A percentile compares a stretch with the other conserved stretches of the same genome.
Conservation (phyloP, 2,113 vertebrate species). For the Macrotis lagotis region DNA sequence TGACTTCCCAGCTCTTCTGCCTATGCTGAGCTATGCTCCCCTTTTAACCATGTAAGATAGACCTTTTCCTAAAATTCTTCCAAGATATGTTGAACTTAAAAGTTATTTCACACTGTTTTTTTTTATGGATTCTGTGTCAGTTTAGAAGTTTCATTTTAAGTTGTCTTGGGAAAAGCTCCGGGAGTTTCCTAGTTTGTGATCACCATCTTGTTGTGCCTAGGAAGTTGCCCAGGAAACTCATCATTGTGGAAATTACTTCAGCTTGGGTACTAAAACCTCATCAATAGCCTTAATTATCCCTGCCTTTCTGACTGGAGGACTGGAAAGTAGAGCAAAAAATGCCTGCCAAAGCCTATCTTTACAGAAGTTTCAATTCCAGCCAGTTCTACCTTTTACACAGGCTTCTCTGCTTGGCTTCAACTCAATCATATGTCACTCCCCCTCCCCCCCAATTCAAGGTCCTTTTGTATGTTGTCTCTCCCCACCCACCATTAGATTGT, state of each 20-base stretch:
- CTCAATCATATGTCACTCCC: not conserved
- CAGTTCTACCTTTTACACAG: not conserved
- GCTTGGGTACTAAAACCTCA: not conserved
- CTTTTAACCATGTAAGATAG: no score
- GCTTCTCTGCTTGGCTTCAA: not conserved
- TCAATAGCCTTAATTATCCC: not conserved
- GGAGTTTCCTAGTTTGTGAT: no score
- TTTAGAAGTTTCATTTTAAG: no score
- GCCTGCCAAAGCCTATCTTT: not conserved
- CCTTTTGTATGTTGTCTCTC: not conserved
- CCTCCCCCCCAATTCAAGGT: not conserved
- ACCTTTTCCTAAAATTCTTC: no score
- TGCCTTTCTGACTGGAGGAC: not conserved
- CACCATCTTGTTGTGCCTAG: no score
- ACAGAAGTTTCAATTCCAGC: not conserved
- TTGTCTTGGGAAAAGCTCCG: no score
- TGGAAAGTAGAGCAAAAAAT: not conserved
- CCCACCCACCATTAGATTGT: not conserved
- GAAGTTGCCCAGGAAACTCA: not conserved
- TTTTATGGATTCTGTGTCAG: no score
- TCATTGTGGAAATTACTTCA: slow-evolving; percentile 37
- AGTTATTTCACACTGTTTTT: no score
- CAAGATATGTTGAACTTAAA: no score
- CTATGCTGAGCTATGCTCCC: no score
- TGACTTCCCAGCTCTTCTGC: no score